phyloP scores from a whole-genome alignment of 2,113 vertebrate genomes.

The Orcinus orca region DNA sequence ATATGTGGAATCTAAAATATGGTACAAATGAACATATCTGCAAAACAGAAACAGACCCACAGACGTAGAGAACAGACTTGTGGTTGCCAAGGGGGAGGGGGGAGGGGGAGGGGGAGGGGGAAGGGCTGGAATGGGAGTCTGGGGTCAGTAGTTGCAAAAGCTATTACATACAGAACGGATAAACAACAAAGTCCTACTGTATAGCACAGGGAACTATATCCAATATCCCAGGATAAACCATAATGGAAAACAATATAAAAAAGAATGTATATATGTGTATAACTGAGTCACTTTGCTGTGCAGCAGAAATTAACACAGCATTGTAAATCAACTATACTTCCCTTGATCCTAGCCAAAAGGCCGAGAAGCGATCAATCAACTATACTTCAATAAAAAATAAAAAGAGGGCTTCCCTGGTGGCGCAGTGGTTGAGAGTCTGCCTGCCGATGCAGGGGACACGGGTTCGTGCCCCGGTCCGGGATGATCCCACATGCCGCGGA shows the following conservation, averaged over 20 bases:
- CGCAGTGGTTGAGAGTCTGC: no score
- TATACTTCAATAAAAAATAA: not conserved
- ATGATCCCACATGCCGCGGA: no score
- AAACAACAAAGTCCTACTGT: not conserved
- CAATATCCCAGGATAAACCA: not conserved
- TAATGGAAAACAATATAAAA: not conserved
- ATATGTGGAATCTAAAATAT: not conserved
- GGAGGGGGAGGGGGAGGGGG: not conserved
- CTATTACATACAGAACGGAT: not conserved
- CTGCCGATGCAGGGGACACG: no score
- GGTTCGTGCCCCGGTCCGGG: no score
- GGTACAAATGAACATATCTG: no score
- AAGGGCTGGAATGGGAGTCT: not conserved
- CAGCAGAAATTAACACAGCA: not conserved
- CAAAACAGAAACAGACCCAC: no score
- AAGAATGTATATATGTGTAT: not conserved
- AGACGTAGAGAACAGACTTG: not conserved
- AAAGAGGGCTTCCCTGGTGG: not conserved
- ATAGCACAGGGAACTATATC: not conserved
- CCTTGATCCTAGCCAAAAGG: no score
- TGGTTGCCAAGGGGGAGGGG: not conserved
- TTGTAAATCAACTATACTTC: not conserved
- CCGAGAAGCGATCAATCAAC: not conserved
- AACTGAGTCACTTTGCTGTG: not conserved
- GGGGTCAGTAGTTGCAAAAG: not conserved